A percentile compares a stretch with the other conserved stretches of the same genome.
phyloP scores from a whole-genome alignment of 2,113 vertebrate species.

The human (Homo sapiens) region GRCh38 chr7:145736501-145737000 shows the following conservation, averaged over 20 bases:
- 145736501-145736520: neutral
- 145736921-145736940: neutral
- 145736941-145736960: neutral
- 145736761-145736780: neutral
- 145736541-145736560: neutral
- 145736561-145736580: neutral
- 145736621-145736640: fast-evolving
- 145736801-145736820: neutral
- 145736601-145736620: neutral
- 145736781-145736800: neutral
- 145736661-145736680: neutral
- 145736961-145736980: neutral
- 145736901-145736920: neutral
- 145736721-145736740: neutral
- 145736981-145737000: neutral
- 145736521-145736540: neutral
- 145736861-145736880: neutral
- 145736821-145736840: neutral
- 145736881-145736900: neutral
- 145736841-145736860: neutral
- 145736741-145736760: neutral
- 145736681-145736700: neutral
- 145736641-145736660: neutral
- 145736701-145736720: neutral
- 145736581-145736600: neutral